Evolutionary conservation across 2,797 vertebrate genomes (phyloP), one percentile per base, ranked within the genome.

Genomic region (Diplodus puntazzo): DNA sequence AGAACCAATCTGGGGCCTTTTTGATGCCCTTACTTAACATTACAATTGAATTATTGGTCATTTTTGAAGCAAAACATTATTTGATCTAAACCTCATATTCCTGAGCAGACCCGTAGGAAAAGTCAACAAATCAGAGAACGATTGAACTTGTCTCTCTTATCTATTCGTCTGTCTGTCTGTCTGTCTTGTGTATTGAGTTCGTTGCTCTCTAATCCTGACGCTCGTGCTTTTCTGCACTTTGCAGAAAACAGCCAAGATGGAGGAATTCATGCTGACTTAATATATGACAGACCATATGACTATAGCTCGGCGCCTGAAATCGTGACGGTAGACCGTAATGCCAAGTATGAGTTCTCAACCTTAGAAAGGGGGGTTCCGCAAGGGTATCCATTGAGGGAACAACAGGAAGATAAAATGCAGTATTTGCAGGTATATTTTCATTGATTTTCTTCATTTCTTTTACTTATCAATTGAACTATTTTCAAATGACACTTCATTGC

Each of bases 351-450:
- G 93, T 95, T 97, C 89, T 95, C 97, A 27, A 96, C 95, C 77
- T 94, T 97, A 95, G 97, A 98, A 94, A 96, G 95, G 87, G 96
- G 95, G 89, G 92, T 96, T 89, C 94, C 94, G 68, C 97, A 96
- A 89, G 94, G 95, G 90, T 97, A 95, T 93, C 95, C 96, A 62
- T 85, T 96, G 91, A 95, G 94, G 90, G 94, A 97, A 91, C 90
- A 94, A 86, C 96, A 96, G 88, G 97, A 97, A 94, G 97, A 97
- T 96, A 97, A 95, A 95, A 98, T 97, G 97, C 97, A 98, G 92
- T 98, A 98, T 95, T 96, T 98, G 91, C 97, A 98, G 97, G 97
- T 98, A 96, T 96, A 94, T 95, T 95, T 94, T 95, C 87, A 94
- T 95, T 94, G 80, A 94, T 95, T 94, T 94, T 93, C 86, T 92